These are phyloP conservation scores for Oxyura jamaicensis DNA, from an alignment of 2,113 vertebrate genomes.

Conservation along the genomic window DNA sequence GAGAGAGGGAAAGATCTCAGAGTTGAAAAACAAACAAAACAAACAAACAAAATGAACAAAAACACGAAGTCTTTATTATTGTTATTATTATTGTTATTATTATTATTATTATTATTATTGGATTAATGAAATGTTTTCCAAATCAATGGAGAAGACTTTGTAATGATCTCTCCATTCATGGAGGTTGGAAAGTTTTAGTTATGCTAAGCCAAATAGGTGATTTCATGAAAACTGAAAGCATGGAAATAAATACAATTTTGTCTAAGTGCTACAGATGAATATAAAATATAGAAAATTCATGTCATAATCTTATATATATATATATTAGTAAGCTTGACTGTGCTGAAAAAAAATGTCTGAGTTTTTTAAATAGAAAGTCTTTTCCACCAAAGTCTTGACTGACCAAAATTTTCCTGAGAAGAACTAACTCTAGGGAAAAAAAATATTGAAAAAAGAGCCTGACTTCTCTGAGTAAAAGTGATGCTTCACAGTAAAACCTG, in stretches of 20 bases:
- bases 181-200: constrained; percentile 22
- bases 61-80: not conserved
- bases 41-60: not conserved
- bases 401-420: constrained; percentile 15
- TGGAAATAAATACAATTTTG: constrained; percentile 21
- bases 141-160: constrained; percentile 10
- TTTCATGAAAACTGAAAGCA: constrained; percentile 44
- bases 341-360: not conserved
- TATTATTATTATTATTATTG: no score
- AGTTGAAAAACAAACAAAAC: not conserved
- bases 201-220: constrained; percentile 30
- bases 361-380: not conserved
- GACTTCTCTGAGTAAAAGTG: not conserved
- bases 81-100: no score
- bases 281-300: constrained; percentile 19
- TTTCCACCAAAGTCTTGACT: not conserved
- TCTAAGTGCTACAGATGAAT: not conserved
- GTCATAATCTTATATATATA: not conserved
- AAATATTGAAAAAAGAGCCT: not conserved
- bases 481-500: not conserved
- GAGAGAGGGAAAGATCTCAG: not conserved
- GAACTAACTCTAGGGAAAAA: not conserved
- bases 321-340: not conserved
- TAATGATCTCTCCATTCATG: not conserved
- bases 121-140: not conserved